These are phyloP conservation scores for Oasisia sp. DNA, from an alignment of 2,888 invertebrate species.

Conservation along the genomic window DNA sequence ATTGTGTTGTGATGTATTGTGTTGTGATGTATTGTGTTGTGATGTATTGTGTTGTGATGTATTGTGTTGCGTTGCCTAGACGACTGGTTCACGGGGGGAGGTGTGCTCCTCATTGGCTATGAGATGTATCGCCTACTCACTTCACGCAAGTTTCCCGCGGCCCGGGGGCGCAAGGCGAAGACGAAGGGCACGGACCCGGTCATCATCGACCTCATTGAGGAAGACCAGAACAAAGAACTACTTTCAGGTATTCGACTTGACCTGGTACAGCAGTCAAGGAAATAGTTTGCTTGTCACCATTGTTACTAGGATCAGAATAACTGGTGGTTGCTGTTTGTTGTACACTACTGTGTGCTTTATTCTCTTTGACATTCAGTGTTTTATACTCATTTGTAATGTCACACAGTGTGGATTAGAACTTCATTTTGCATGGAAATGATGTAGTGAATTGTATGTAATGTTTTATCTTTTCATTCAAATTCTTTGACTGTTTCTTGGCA, in stretches of 20 bases:
- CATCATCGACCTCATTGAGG: slow-evolving; percentile 68
- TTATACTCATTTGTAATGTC: too few relatives aligned
- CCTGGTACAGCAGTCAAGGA: not conserved
- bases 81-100: slow-evolving; percentile 88
- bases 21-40: too few relatives aligned
- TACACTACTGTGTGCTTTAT: too few relatives aligned
- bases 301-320: not conserved
- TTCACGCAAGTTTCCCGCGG: slow-evolving; percentile 32
- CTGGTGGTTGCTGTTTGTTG: not conserved
- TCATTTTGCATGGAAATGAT: too few relatives aligned
- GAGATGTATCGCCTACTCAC: slow-evolving; percentile 93
- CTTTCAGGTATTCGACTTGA: slow-evolving; percentile 49
- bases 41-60: not conserved
- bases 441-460: too few relatives aligned
- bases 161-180: slow-evolving; percentile 71
- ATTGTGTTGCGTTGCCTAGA: slow-evolving; percentile 55
- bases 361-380: too few relatives aligned
- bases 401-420: too few relatives aligned
- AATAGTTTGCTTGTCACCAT: not conserved
- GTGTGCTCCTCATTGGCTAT: slow-evolving; percentile 95
- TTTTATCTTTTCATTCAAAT: too few relatives aligned
- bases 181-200: slow-evolving; percentile 48
- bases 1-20: too few relatives aligned
- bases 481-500: too few relatives aligned
- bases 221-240: slow-evolving; percentile 62